These are phyloP conservation scores for Atractosteus spatula DNA, from an alignment of 2,113 vertebrate genomes.

Conservation along the genomic window DNA sequence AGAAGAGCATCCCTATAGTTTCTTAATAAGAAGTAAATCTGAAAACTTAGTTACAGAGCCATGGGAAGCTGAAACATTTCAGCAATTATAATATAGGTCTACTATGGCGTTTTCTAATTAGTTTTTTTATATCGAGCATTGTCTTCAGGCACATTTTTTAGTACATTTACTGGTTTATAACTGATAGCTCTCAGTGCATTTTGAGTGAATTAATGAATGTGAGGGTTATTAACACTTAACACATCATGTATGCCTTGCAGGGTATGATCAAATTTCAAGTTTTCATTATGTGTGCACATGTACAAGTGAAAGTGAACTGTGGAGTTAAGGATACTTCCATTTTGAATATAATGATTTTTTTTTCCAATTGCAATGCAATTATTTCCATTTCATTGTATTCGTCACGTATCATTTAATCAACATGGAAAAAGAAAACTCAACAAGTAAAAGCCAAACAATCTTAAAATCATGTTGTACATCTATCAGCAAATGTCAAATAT, in stretches of 20 bases:
- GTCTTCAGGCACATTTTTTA: conserved; percentile 35
- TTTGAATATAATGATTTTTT: too few relatives aligned
- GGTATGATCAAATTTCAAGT: too few relatives aligned
- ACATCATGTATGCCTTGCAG: conserved; percentile 2
- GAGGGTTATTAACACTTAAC: conserved; percentile 13
- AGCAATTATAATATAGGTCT: conserved; percentile 37
- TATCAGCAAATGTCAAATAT: too few relatives aligned
- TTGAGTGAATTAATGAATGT: conserved; percentile 28
- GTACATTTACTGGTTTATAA: conserved; percentile 24
- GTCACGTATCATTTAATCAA: too few relatives aligned
- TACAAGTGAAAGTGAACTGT: too few relatives aligned
- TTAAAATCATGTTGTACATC: too few relatives aligned
- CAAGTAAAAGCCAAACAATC: too few relatives aligned
- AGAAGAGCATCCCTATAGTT: conserved; percentile 25
- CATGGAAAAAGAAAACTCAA: too few relatives aligned
- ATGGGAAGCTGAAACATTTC: conserved; percentile 27
- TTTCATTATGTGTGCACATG: too few relatives aligned
- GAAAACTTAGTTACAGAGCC: conserved; percentile 21
- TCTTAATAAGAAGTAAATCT: conserved; percentile 23
- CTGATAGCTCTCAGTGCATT: conserved; percentile 29
- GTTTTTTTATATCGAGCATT: conserved; percentile 25
- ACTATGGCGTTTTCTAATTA: conserved; percentile 44
- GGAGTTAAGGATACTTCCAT: too few relatives aligned
- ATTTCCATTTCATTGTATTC: too few relatives aligned
- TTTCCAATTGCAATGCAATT: too few relatives aligned